Conservation (phyloP, 1,140 invertebrate species). For the Prorops nasuta region DNA sequence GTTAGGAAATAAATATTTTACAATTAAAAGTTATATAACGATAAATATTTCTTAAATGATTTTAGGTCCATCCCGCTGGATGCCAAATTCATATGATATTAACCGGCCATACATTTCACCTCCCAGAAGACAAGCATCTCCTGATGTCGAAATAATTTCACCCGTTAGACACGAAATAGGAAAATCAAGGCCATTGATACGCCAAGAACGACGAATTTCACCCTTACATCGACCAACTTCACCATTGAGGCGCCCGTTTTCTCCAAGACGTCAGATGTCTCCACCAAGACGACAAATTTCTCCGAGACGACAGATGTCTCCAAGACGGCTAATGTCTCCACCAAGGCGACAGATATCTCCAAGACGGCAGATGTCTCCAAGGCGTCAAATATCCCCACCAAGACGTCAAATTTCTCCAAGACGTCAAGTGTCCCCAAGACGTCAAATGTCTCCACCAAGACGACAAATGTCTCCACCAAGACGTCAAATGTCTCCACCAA, state of each 20-base stretch:
- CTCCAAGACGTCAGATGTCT: conserved; percentile 7
- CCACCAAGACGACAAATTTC: conserved; percentile 26
- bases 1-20: too few species aligned
- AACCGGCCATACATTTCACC: too few species aligned
- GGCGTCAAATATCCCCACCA: conserved; percentile 18
- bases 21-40: too few species aligned
- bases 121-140: conserved; percentile 8
- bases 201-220: too few species aligned
- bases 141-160: too few species aligned
- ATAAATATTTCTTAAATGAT: too few species aligned
- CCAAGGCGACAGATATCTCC: conserved; percentile 25
- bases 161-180: too few species aligned
- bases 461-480: conserved; percentile 13
- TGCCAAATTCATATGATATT: too few species aligned
- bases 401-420: conserved; percentile 17
- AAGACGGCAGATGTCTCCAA: conserved; percentile 12
- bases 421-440: conserved; percentile 12
- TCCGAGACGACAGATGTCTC: conserved; percentile 23
- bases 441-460: conserved; percentile 20
- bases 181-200: too few species aligned
- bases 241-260: too few species aligned
- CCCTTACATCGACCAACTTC: too few species aligned
- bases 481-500: conserved; percentile 17
- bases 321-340: conserved; percentile 27
- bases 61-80: too few species aligned